A percentile compares a stretch with the other conserved stretches of the same genome.
Evolutionary conservation across 2,888 invertebrate genomes (phyloP).

Genomic region (Ommatoiulus sabulosus): DNA sequence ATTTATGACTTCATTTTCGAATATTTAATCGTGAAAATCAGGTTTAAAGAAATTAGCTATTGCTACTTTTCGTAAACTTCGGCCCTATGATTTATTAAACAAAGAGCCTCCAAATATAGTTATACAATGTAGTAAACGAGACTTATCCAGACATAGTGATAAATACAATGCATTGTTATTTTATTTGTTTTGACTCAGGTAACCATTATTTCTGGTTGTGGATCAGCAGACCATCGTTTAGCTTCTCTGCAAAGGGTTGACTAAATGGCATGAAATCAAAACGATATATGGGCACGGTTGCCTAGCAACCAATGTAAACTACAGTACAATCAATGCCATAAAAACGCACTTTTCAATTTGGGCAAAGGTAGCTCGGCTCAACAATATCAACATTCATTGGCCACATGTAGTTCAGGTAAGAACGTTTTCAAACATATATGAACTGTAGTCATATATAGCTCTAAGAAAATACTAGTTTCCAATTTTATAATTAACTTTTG

Average conservation of each 20-base stretch:
- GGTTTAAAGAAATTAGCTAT: no score
- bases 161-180: not conserved
- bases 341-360: conserved; percentile 10
- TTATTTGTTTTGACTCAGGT: not conserved
- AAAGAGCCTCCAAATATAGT: no score
- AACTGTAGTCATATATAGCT: not conserved
- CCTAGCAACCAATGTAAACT: conserved; percentile 36
- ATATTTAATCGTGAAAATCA: no score
- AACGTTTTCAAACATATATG: not conserved
- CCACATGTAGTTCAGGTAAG: not conserved
- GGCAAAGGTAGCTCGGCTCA: not conserved
- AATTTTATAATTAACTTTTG: not conserved
- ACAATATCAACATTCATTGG: not conserved
- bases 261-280: not conserved
- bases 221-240: not conserved
- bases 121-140: no score
- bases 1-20: no score
- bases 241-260: not conserved
- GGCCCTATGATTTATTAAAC: no score
- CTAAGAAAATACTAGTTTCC: not conserved
- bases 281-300: not conserved
- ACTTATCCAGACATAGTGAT: not conserved
- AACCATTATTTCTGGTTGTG: not conserved
- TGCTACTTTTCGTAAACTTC: no score
- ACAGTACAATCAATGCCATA: not conserved